phyloP scores from a whole-genome alignment of 2,888 invertebrate species.

The Leptopilina drosophilae region DNA sequence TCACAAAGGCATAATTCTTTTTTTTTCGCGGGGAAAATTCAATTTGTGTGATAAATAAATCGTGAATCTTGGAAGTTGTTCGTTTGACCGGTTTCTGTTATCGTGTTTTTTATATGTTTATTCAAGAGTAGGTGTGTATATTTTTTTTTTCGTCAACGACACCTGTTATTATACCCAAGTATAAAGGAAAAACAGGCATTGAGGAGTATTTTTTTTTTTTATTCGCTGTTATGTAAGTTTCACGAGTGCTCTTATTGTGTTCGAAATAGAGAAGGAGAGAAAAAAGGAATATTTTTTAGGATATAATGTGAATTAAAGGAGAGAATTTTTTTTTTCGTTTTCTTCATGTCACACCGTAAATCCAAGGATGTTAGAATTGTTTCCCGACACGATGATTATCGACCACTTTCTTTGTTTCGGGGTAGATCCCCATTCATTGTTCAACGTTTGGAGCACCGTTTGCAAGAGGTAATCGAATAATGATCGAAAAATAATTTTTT shows the following conservation, averaged over 20 bases:
- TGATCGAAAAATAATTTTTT: neutral
- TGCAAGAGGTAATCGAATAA: constrained; percentile 68
- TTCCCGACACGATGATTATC: constrained; percentile 64
- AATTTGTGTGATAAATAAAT: too few relatives aligned
- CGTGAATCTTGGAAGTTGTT: neutral
- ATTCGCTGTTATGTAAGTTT: constrained; percentile 17
- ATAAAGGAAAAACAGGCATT: constrained; percentile 2
- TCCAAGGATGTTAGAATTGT: constrained; percentile 53
- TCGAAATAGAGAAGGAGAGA: neutral
- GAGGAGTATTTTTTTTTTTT: neutral
- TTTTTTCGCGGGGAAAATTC: neutral
- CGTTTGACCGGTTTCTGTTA: constrained; percentile 15
- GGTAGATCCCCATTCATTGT: constrained; percentile 57
- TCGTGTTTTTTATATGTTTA: constrained; percentile 6
- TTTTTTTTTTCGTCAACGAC: constrained; percentile 6
- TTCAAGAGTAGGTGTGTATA: constrained; percentile 24
- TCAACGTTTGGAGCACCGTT: constrained; percentile 68
- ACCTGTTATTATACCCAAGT: neutral
- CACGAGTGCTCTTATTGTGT: neutral
- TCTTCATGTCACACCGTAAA: constrained; percentile 27
- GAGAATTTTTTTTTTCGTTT: neutral
- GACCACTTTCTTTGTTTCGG: constrained; percentile 55
- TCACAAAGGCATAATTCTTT: neutral
- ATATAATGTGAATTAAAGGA: neutral
- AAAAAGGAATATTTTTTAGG: neutral